phyloP scores from a whole-genome alignment of 2,888 invertebrate genomes.

The Drosophila austrosaltans region DNA sequence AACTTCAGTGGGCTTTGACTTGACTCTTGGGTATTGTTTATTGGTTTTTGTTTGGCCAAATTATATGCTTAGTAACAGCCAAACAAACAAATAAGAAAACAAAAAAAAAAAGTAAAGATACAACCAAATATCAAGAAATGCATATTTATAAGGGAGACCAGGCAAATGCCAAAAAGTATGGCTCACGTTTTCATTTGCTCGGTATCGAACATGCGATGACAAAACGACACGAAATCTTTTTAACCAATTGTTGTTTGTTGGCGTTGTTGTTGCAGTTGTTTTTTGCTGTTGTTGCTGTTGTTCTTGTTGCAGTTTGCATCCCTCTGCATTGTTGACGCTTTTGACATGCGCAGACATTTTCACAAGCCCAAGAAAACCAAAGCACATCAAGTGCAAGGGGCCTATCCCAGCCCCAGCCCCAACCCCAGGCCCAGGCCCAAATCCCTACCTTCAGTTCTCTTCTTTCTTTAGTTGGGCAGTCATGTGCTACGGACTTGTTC shows the following conservation, averaged over 20 bases:
- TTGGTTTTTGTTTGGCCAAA: conserved; percentile 69
- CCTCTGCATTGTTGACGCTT: conserved; percentile 51
- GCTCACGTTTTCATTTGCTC: conserved; percentile 75
- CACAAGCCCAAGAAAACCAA: conserved; percentile 73
- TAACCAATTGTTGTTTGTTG: conserved; percentile 43
- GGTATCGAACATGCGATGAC: conserved; percentile 73
- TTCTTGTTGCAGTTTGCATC: conserved; percentile 16
- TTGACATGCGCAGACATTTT: conserved; percentile 77
- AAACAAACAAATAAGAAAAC: conserved; percentile 14
- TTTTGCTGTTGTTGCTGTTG: conserved; percentile 22
- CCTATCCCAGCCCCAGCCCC: conserved; percentile 4
- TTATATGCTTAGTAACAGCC: conserved; percentile 58
- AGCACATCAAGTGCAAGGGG: conserved; percentile 70
- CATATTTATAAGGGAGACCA: conserved; percentile 70
- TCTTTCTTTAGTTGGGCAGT: conserved; percentile 23
- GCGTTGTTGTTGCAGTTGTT: conserved; percentile 19
- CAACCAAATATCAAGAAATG: conserved; percentile 62
- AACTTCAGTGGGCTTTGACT: conserved; percentile 68
- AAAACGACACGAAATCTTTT: conserved; percentile 80
- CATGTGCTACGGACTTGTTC: conserved; percentile 20
- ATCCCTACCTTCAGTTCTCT: not conserved
- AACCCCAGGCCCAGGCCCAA: conserved; percentile 15
- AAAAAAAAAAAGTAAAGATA: conserved; percentile 22
- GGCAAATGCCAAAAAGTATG: conserved; percentile 52
- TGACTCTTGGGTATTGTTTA: conserved; percentile 61